phyloP scores from a whole-genome alignment of 1,140 invertebrate genomes.

The Maconellicoccus hirsutus region DNA sequence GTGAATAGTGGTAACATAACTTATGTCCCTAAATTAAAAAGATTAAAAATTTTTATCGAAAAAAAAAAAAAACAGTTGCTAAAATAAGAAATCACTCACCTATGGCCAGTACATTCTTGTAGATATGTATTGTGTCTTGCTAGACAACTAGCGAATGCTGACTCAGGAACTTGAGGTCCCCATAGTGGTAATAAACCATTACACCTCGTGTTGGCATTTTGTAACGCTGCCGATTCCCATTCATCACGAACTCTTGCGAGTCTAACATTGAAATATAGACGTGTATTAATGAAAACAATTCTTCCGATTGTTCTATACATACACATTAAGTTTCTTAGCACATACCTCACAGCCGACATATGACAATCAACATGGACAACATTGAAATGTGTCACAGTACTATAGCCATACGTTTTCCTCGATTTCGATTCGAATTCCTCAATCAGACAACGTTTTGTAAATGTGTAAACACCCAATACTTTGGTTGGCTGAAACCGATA shows the following conservation, averaged over 20 bases:
- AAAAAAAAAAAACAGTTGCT: not conserved
- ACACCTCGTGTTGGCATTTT: constrained; percentile 95
- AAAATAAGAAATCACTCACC: constrained; percentile 26
- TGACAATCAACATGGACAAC: constrained; percentile 97
- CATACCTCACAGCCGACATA: constrained; percentile 72
- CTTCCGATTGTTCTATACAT: not conserved
- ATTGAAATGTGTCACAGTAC: constrained; percentile 96
- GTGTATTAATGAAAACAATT: not conserved
- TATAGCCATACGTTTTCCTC: constrained; percentile 72
- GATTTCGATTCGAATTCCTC: constrained; percentile 85
- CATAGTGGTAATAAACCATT: constrained; percentile 92
- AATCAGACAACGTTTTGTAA: constrained; percentile 88
- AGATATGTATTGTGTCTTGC: constrained; percentile 79
- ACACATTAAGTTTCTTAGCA: not conserved
- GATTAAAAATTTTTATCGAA: not conserved
- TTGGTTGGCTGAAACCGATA: constrained; percentile 89
- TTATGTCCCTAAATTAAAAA: constrained; percentile 56
- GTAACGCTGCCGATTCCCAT: constrained; percentile 93
- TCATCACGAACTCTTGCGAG: constrained; percentile 71
- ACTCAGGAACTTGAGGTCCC: constrained; percentile 91
- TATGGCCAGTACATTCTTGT: constrained; percentile 71
- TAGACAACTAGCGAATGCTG: constrained; percentile 84
- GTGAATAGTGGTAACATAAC: constrained; percentile 76
- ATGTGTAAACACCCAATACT: constrained; percentile 91
- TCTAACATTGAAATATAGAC: constrained; percentile 35